Conservation (phyloP, 2,113 vertebrate species). For the Nerophis ophidion region DNA sequence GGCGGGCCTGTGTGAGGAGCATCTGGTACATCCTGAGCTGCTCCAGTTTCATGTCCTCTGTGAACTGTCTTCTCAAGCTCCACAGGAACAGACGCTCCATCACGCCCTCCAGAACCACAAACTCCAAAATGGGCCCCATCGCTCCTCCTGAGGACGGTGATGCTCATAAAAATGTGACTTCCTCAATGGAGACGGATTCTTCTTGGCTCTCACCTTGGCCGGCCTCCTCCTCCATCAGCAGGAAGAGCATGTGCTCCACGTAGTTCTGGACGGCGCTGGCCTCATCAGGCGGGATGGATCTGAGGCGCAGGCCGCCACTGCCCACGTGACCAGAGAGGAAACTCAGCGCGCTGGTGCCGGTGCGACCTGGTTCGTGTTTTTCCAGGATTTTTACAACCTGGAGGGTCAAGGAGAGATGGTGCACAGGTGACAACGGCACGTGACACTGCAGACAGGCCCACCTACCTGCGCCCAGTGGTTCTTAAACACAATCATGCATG, state of each 20-base stretch:
- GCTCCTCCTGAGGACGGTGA: constrained; percentile 67
- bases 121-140: constrained; percentile 95
- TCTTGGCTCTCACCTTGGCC: constrained; percentile 63
- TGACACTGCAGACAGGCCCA: background rate
- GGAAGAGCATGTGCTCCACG: constrained; percentile 94
- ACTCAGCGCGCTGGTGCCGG: constrained; percentile 14
- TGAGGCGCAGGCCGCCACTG: constrained; percentile 41
- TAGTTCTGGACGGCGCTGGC: constrained; percentile 97
- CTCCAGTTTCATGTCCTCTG: constrained; percentile 91
- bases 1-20: constrained; percentile 82
- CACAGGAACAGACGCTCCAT: constrained; percentile 96
- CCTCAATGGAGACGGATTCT: background rate
- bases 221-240: constrained; percentile 88
- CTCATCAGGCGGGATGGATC: constrained; percentile 82
- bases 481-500: constrained; percentile 96
- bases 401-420: background rate
- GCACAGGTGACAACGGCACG: too few species aligned
- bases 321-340: constrained; percentile 36
- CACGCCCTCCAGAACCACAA: constrained; percentile 92
- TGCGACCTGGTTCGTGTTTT: constrained; percentile 83
- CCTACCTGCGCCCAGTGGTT: constrained; percentile 95
- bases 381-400: constrained; percentile 93
- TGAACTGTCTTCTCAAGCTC: constrained; percentile 90
- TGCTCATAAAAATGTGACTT: background rate
- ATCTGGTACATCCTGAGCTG: constrained; percentile 94